A percentile compares a stretch with the other conserved stretches of the same genome.
These are phyloP conservation scores for Vollenhovia emeryi DNA, from an alignment of 1,140 invertebrate genomes.

Conservation along the genomic window DNA sequence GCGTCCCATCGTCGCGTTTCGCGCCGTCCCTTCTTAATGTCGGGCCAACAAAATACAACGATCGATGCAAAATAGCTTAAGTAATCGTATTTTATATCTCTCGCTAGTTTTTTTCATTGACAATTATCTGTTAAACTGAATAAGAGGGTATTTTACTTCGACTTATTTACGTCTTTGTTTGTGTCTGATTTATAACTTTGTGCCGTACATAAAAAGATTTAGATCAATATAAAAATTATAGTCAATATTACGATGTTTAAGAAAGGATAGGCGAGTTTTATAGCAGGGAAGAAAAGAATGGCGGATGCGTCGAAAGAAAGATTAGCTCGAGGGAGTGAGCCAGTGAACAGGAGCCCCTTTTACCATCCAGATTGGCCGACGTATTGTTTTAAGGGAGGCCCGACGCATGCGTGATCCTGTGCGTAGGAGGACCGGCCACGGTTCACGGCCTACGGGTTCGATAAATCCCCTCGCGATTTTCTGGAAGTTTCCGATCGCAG, in stretches of 20 bases:
- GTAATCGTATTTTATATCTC: not conserved
- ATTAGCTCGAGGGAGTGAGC: conserved; percentile 79
- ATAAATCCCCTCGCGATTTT: conserved; percentile 29
- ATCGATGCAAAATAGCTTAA: not conserved
- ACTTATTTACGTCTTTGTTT: not conserved
- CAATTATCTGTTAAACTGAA: not conserved
- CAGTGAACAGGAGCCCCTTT: conserved; percentile 80
- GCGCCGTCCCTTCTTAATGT: conserved; percentile 4
- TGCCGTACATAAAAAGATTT: not conserved
- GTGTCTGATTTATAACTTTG: not conserved
- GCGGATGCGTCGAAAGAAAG: conserved; percentile 74
- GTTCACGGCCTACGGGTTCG: conserved; percentile 76
- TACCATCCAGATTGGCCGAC: conserved; percentile 84
- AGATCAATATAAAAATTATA: not conserved
- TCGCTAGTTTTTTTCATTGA: not conserved
- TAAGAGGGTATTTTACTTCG: not conserved
- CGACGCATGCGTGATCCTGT: conserved; percentile 81
- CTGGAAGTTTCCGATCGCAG: not conserved
- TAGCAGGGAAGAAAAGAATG: conserved; percentile 51
- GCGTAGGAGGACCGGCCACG: conserved; percentile 82
- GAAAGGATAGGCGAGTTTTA: not conserved
- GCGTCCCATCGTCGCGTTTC: not conserved
- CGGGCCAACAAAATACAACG: not conserved
- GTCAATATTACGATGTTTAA: not conserved
- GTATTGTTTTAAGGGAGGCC: conserved; percentile 85